phyloP scores from a whole-genome alignment of 1,140 invertebrate species.

The Hyles vespertilio region DNA sequence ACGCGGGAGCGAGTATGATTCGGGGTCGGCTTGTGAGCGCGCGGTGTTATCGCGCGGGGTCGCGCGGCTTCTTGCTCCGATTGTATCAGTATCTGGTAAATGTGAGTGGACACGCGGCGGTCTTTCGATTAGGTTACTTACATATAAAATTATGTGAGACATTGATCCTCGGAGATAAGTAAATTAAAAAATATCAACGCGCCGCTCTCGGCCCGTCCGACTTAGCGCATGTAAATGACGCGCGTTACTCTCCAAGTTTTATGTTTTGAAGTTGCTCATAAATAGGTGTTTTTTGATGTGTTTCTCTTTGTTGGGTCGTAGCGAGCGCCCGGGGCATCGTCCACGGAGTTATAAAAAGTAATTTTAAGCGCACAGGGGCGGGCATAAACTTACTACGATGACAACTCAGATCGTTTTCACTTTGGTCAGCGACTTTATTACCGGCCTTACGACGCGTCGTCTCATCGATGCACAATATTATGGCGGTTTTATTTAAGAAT shows the following conservation, averaged over 20 bases:
- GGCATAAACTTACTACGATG: constrained; percentile 49
- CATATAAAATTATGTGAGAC: constrained; percentile 59
- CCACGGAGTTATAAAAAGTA: constrained; percentile 38
- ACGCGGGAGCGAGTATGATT: constrained; percentile 19
- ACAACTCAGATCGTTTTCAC: constrained; percentile 56
- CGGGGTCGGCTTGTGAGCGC: constrained; percentile 52
- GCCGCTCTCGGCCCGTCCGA: constrained; percentile 6
- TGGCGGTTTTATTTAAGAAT: constrained; percentile 23
- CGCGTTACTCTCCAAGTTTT: neutral
- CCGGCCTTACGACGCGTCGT: constrained; percentile 19
- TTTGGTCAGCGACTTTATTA: constrained; percentile 43
- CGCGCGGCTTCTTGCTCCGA: constrained; percentile 60
- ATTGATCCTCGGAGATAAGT: constrained; percentile 43
- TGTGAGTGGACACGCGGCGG: constrained; percentile 53
- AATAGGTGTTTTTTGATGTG: constrained; percentile 10
- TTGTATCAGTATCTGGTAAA: constrained; percentile 68
- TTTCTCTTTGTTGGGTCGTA: constrained; percentile 23
- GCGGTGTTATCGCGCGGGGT: constrained; percentile 57
- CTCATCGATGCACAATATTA: constrained; percentile 27
- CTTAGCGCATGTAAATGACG: constrained; percentile 12
- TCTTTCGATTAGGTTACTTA: constrained; percentile 54
- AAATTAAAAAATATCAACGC: constrained; percentile 25
- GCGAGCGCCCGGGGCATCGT: constrained; percentile 6
- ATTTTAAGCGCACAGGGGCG: constrained; percentile 33
- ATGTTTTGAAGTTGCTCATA: neutral